Percentiles rank a stretch among this genome's conserved stretches.
phyloP scores from a whole-genome alignment of 2,113 vertebrate genomes.

The Prinia subflava region DNA sequence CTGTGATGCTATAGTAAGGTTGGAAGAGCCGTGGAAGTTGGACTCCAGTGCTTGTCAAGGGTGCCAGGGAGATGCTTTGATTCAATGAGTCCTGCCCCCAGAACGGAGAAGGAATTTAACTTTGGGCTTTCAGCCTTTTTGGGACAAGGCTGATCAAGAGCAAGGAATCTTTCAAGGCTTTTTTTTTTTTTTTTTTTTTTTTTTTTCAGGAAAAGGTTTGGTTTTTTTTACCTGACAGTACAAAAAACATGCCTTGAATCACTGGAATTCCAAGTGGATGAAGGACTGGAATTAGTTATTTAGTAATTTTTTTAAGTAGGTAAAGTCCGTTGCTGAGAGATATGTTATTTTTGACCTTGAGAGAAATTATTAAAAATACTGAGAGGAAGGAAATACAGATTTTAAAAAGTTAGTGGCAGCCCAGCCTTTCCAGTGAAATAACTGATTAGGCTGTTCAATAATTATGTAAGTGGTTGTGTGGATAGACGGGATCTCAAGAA shows the following conservation, averaged over 20 bases:
- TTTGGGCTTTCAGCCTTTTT: not conserved
- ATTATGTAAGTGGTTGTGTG: not conserved
- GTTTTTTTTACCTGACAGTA: not conserved
- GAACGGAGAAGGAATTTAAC: not conserved
- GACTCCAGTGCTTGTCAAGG: not conserved
- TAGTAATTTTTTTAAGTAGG: not conserved
- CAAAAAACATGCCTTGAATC: not conserved
- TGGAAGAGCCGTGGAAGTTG: not conserved
- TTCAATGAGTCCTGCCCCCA: not conserved
- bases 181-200: not conserved
- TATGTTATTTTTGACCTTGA: not conserved
- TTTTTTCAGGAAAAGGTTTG: not conserved
- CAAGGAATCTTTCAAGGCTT: not conserved
- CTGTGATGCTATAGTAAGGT: not conserved
- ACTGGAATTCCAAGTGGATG: not conserved
- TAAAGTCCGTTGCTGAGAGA: not conserved
- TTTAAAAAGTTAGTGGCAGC: not conserved
- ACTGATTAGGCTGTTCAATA: not conserved
- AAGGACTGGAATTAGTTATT: not conserved
- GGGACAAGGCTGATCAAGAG: not conserved
- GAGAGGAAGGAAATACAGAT: not conserved
- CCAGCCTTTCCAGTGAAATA: not conserved
- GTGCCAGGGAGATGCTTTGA: rapidly evolving
- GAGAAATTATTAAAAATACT: not conserved
- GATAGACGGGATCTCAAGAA: not conserved